Base-by-base conservation (phyloP, 2,113 vertebrate species). In the Nannobrachium achirus region DNA sequence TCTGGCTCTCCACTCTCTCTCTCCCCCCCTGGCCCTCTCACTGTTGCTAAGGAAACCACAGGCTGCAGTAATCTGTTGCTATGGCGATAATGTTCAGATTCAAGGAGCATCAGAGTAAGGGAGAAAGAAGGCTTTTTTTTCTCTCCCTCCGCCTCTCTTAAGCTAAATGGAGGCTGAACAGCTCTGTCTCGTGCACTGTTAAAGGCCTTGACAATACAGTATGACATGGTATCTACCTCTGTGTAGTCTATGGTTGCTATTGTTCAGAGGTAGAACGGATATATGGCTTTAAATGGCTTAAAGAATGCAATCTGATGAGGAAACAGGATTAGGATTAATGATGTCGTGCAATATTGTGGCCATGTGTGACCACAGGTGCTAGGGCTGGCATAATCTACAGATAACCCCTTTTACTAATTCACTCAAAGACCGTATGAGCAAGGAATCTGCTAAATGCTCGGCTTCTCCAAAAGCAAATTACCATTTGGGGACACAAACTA, bases 41-140 rank as follows among this genome's bases (percentile, higher is more conserved):
- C 77, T 88, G 91, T 93, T 91, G 81, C 92, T 76, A 89, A 89
- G 88, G 91, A 83, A 89, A 93, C 92, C 81, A 52, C 77, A 69
- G 89, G 88, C 88, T 92, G 90, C 90, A 92, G 85, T 92, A 85
- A 91, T 92, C 88, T 88, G 92, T 93, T 92, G 90, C 91, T 85
- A 90, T 93, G 84, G 89, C 50, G 83, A 91, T 89, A 71, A 79
- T 33, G 71, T 89, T 87, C 73, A 79, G 84, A 88, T 91, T 90
- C 82, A 86, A 84, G 71, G 65, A 82, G 85, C 69, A 86, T 79
- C 80, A 87, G 83, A 82, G 76, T 61, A 75, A 79, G 78, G 80
- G 75, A 75, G 52, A 85, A 78, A 86, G 69, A 50, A 78, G 60
- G 69, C 56, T 69, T 58, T 73, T 79, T 49, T 88, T 82, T 76